Percentiles rank a stretch among this genome's conserved stretches.
Evolutionary conservation across 2,888 invertebrate species (phyloP).

Genomic region (Melinaea menophilus): DNA sequence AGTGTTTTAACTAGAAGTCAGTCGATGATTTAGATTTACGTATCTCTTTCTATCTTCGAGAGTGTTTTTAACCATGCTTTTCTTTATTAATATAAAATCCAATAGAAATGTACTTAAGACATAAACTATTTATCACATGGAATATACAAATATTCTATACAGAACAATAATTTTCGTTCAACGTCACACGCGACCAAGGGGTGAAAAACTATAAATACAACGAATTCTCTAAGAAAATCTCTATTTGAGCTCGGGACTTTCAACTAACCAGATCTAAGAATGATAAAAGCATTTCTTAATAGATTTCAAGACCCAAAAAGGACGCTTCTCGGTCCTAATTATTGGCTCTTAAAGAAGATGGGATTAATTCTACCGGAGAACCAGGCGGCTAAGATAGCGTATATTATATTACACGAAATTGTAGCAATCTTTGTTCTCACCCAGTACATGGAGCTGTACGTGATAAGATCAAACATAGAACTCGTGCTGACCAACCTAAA

Average conservation of each 20-base stretch:
- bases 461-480: conserved; percentile 55
- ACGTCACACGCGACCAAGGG: conserved; percentile 10
- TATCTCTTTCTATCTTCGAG: no score
- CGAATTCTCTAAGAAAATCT: conserved; percentile 8
- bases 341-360: conserved; percentile 50
- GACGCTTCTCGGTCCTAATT: conserved; percentile 58
- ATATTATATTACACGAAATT: conserved; percentile 48
- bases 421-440: conserved; percentile 54
- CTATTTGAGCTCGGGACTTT: conserved; percentile 25
- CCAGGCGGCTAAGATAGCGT: conserved; percentile 36
- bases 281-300: conserved; percentile 44
- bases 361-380: conserved; percentile 55
- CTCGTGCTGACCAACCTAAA: conserved; percentile 59
- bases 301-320: conserved; percentile 49
- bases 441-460: conserved; percentile 58
- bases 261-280: conserved; percentile 27
- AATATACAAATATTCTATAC: conserved; percentile 13
- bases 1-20: no score
- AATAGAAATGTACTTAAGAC: conserved; percentile 3
- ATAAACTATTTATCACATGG: conserved; percentile 8
- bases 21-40: no score
- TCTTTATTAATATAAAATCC: background rate
- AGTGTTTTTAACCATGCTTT: no score
- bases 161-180: conserved; percentile 14
- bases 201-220: conserved; percentile 18